Base-by-base conservation (phyloP, 2,797 vertebrate species). In the Chrosomus eos region DNA sequence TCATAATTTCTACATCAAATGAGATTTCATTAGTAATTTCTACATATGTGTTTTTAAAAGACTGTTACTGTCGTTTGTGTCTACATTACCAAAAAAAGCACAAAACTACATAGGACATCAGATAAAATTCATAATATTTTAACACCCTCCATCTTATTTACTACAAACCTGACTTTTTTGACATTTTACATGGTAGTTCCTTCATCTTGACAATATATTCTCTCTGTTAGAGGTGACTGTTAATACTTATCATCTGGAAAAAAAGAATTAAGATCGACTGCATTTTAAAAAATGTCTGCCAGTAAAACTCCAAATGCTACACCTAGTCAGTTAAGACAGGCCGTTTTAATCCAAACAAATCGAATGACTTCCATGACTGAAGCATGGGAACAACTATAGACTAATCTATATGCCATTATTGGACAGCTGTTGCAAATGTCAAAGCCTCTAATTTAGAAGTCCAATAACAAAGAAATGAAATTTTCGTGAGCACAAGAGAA, bases 351-450 rank as follows among this genome's bases (percentile, higher is more conserved):
- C 73, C 40, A 81, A 68, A 70, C 64, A 70, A 80, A 80, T 82
- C 11, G 23, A 86, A 81, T 80, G 81, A 82, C 74, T 80, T n/a
- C n/a, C 67, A 62, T 87, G 83, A 82, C 77, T 88, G 72, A 86
- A 83, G 14, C 78, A 82, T 66, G 71, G 55, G 84, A 38, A 13
- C 38, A 78, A 77, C 70, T 43, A 31, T 36, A 51, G 85, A 80
- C 75, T 51, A 33, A 84, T 85, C 79, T 77, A 58, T 77, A 71
- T 23, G 76, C 40, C 62, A 75, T 86, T 86, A 89, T 80, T 82
- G 82, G 71, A 81, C 88, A 84, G 82, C 70, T 85, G 81, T 86
- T 82, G 68, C 60, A 89, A 87, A 89, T 87, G 88, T 84, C 86
- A 89, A 81, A 84, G 84, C 74, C 77, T 84, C 75, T 80, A 85